Evolutionary conservation across 2,113 vertebrate genomes (phyloP).

Genomic region (Sorex fumeus): DNA sequence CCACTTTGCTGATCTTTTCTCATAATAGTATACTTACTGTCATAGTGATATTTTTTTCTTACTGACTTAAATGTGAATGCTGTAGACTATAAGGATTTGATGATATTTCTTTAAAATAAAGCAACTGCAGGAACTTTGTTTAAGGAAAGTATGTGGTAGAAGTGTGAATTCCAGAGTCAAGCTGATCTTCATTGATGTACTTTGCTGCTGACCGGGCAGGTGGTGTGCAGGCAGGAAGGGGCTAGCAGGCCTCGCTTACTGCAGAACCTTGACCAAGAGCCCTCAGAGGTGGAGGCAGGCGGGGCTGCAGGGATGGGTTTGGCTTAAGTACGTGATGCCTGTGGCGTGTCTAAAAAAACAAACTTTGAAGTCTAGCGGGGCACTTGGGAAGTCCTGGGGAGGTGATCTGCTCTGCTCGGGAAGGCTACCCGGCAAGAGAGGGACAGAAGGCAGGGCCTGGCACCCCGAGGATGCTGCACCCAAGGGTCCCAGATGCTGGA

Average conservation of each 20-base stretch:
- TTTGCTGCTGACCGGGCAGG: neutral
- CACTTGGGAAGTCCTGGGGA: neutral
- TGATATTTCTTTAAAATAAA: conserved; percentile 80
- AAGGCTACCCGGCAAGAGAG: neutral
- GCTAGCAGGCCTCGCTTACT: no score
- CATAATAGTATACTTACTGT: conserved; percentile 39
- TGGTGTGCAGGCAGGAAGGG: neutral
- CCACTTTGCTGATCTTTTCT: conserved; percentile 69
- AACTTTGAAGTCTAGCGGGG: neutral
- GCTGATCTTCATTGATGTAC: neutral
- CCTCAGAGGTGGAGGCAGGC: neutral
- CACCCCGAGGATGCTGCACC: neutral
- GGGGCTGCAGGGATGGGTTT: neutral
- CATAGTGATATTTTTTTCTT: conserved; percentile 62
- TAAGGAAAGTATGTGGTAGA: neutral
- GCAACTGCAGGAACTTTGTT: neutral
- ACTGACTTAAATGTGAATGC: conserved; percentile 69
- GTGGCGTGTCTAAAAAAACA: neutral
- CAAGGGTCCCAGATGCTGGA: neutral
- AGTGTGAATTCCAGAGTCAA: neutral
- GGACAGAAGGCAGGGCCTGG: neutral
- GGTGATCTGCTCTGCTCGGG: neutral
- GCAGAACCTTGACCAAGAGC: neutral
- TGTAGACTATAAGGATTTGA: conserved; percentile 80
- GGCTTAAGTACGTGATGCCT: no score